phyloP scores from a whole-genome alignment of 92 coral and sea anemone species.

The Desmophyllum pertusum region DNA sequence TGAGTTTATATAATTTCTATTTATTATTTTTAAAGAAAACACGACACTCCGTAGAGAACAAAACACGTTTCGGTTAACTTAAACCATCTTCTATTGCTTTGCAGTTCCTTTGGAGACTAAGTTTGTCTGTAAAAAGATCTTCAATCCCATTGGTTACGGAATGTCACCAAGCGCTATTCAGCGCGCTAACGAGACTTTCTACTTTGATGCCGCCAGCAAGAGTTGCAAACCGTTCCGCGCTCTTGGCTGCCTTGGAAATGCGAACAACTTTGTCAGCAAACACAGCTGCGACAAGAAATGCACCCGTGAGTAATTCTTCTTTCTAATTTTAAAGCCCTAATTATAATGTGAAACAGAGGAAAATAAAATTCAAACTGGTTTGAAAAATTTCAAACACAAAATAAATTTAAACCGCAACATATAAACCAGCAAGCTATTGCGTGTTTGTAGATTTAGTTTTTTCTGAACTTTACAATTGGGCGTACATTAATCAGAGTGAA shows the following conservation, averaged over 20 bases:
- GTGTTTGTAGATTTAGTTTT: no score
- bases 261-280: constrained; percentile 72
- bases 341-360: no score
- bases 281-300: constrained; percentile 63
- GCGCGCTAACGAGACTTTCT: constrained; percentile 53
- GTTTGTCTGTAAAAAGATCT: constrained; percentile 66
- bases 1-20: no score
- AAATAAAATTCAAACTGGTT: no score
- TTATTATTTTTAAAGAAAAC: no score
- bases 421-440: no score
- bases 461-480: no score
- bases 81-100: background rate
- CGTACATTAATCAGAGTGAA: no score
- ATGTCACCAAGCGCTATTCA: constrained; percentile 20
- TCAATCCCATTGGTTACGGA: constrained; percentile 60
- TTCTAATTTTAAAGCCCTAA: background rate
- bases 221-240: constrained; percentile 64
- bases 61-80: no score
- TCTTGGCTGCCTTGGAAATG: constrained; percentile 85
- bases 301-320: constrained; percentile 59
- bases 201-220: constrained; percentile 43
- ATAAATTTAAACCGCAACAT: no score
- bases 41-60: no score
- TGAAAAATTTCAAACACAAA: no score
- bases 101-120: constrained; percentile 64